These are phyloP conservation scores for Arothron firmamentum DNA, from an alignment of 2,113 vertebrate species.

Conservation along the genomic window DNA sequence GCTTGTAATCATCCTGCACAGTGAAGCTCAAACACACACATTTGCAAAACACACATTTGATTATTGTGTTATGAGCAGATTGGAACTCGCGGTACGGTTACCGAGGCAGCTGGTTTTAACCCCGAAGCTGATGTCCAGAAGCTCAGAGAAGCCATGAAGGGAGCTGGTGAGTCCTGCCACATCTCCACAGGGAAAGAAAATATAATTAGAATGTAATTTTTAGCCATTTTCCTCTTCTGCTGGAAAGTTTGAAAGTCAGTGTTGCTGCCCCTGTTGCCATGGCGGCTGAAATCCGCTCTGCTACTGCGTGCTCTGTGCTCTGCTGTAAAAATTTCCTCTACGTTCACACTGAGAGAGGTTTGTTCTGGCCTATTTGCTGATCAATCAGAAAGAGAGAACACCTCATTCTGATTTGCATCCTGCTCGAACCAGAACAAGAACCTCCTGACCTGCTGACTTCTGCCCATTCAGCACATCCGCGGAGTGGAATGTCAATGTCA, in stretches of 20 bases:
- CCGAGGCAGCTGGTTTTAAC: conserved; percentile 77
- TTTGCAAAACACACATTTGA: too few species aligned
- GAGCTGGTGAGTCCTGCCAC: conserved; percentile 78
- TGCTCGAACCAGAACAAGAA: not conserved
- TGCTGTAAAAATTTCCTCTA: not conserved
- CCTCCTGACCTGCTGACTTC: too few species aligned
- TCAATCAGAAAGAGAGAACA: not conserved
- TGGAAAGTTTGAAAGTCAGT: conserved; percentile 38
- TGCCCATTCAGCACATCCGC: conserved; percentile 2
- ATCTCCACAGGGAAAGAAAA: conserved; percentile 8
- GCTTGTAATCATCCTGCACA: not conserved
- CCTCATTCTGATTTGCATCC: not conserved
- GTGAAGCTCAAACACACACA: not conserved
- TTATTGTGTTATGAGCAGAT: conserved; percentile 48
- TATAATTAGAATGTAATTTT: conserved; percentile 4
- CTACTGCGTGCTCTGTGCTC: conserved; percentile 7
- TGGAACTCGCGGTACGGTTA: conserved; percentile 81
- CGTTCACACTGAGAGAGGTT: not conserved
- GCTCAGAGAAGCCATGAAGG: conserved; percentile 91
- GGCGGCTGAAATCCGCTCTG: conserved; percentile 7
- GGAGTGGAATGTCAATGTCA: conserved; percentile 30
- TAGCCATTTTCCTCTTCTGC: conserved; percentile 8
- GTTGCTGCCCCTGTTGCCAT: conserved; percentile 16
- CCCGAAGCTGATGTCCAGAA: conserved; percentile 79
- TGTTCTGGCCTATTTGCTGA: conserved; percentile 1